Evolutionary conservation across 2,797 vertebrate species (phyloP).

Genomic region (Typhlichthys subterraneus): DNA sequence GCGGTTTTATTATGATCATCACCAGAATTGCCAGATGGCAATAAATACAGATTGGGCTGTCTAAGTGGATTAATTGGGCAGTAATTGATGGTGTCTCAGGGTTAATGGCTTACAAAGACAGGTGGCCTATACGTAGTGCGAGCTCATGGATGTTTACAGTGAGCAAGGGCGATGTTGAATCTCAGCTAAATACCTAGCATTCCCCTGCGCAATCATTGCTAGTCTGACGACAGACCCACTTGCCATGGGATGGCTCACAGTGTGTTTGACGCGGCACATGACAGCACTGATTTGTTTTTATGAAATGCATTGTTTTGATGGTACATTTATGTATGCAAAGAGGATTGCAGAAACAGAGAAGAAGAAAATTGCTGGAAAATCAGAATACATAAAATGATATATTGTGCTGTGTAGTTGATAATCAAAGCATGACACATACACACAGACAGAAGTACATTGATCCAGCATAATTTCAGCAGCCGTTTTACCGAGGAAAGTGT

Average conservation of each 20-base stretch:
- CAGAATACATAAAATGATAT: not conserved
- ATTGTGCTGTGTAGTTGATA: no score
- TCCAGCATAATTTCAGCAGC: no score
- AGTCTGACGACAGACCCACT: constrained; percentile 23
- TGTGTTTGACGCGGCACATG: constrained; percentile 44
- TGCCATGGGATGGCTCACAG: constrained; percentile 24
- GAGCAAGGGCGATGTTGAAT: constrained; percentile 4
- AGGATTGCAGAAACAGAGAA: not conserved
- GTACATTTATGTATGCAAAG: not conserved
- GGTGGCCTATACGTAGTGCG: constrained; percentile 18
- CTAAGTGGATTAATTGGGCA: constrained; percentile 53
- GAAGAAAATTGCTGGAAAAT: no score
- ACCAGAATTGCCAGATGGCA: constrained; percentile 54
- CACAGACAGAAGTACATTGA: no score
- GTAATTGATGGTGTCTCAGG: constrained; percentile 56
- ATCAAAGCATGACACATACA: no score
- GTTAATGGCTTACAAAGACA: constrained; percentile 49
- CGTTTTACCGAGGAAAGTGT: no score
- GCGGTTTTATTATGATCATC: constrained; percentile 51
- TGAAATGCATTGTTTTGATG: constrained; percentile 16
- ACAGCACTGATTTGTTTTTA: constrained; percentile 39
- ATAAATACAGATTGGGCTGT: constrained; percentile 51
- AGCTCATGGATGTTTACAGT: constrained; percentile 10
- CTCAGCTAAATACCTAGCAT: constrained; percentile 40
- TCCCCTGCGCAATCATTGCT: constrained; percentile 30